Evolutionary conservation across 2,113 vertebrate species (phyloP).

Genomic region (Upupa epops): DNA sequence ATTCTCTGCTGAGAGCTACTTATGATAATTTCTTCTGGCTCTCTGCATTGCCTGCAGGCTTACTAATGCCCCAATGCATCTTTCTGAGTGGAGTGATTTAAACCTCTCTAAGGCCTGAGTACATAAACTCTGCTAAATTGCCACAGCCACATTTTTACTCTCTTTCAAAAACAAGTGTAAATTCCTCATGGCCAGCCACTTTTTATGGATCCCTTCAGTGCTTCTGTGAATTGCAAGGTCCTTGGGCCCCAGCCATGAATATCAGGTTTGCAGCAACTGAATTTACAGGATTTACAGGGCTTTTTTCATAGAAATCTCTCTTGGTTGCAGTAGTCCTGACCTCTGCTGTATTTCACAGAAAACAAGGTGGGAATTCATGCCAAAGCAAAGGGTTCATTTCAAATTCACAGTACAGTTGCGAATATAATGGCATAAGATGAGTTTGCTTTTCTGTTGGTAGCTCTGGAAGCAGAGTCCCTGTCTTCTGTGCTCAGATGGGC

Average conservation of each 20-base stretch:
- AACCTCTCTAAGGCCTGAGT: slow-evolving; percentile 27
- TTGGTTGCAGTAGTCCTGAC: slow-evolving; percentile 27
- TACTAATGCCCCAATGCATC: not conserved
- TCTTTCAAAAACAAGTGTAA: slow-evolving; percentile 66
- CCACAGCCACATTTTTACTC: slow-evolving; percentile 42
- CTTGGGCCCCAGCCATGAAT: slow-evolving; percentile 50
- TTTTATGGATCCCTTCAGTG: slow-evolving; percentile 66
- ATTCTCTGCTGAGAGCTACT: not conserved
- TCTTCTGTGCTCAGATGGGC: not conserved
- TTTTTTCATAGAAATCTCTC: not conserved
- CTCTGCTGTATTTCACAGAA: slow-evolving; percentile 60
- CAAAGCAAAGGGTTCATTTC: slow-evolving; percentile 39
- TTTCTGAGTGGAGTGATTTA: slow-evolving; percentile 17
- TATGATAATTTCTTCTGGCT: not conserved
- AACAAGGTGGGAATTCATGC: slow-evolving; percentile 27
- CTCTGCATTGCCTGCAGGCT: not conserved
- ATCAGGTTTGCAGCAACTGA: slow-evolving; percentile 57
- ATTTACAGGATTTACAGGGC: slow-evolving; percentile 50
- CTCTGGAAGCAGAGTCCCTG: not conserved
- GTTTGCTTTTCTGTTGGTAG: not conserved
- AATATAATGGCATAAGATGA: not conserved
- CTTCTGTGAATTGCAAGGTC: slow-evolving; percentile 50
- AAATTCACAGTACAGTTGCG: slow-evolving; percentile 11
- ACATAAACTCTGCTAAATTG: slow-evolving; percentile 54
- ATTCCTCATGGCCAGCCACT: slow-evolving; percentile 53